Conservation (phyloP, 2,113 vertebrate species). For the Grus americana region DNA sequence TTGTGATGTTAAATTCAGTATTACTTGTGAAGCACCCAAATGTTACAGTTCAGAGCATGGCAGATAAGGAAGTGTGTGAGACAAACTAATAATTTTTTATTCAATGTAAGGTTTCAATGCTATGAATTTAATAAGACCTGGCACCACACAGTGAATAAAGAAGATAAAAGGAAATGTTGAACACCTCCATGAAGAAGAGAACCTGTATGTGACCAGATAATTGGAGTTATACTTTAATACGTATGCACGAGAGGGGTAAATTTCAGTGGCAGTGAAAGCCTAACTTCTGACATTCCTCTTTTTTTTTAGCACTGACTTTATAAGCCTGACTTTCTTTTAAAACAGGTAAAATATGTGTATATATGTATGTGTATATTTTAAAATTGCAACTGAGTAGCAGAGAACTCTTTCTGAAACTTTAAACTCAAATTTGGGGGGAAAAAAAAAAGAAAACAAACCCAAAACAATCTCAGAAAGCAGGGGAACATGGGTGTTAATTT, state of each 20-base stretch:
- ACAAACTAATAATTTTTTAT: conserved; percentile 49
- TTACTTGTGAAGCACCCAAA: conserved; percentile 14
- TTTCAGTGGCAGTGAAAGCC: not conserved
- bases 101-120: conserved; percentile 35
- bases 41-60: not conserved
- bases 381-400: not conserved
- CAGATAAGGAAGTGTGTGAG: conserved; percentile 30
- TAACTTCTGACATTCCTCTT: not conserved
- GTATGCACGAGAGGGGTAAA: not conserved
- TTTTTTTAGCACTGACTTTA: not conserved
- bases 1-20: conserved; percentile 25
- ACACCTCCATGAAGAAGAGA: conserved; percentile 2
- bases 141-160: conserved; percentile 13
- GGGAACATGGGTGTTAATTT: not conserved
- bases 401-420: not conserved
- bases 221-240: conserved; percentile 22
- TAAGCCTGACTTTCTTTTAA: not conserved
- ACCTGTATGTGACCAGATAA: conserved; percentile 13
- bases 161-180: conserved; percentile 38
- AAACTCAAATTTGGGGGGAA: not conserved
- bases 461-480: not conserved
- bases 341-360: not conserved
- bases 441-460: not conserved
- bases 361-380: not conserved
- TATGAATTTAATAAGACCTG: conserved; percentile 36